Evolutionary conservation across 2,888 invertebrate genomes (phyloP).

Genomic region (Cabera pusaria): DNA sequence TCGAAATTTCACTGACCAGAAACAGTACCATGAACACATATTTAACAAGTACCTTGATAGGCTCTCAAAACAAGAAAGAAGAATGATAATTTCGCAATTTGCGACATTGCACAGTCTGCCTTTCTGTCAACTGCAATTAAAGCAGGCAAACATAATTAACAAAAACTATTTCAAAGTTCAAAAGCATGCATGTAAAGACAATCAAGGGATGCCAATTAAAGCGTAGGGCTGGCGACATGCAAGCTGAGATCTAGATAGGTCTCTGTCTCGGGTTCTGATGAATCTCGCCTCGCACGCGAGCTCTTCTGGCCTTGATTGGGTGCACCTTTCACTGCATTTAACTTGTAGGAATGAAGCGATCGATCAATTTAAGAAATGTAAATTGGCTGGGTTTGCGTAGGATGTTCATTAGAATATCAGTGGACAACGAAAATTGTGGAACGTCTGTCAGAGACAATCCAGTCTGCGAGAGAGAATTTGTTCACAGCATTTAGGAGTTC

Average conservation of each 20-base stretch:
- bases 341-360: constrained; percentile 24
- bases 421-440: too few species aligned
- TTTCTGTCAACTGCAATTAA: constrained; percentile 11
- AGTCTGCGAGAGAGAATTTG: too few species aligned
- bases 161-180: constrained; percentile 28
- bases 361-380: constrained; percentile 16
- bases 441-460: too few species aligned
- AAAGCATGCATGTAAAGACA: constrained; percentile 32
- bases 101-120: constrained; percentile 1
- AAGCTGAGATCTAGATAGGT: constrained; percentile 65
- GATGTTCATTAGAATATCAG: constrained; percentile 3
- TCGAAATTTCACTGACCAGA: too few species aligned
- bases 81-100: constrained; percentile 17
- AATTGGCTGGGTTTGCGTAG: constrained; percentile 6
- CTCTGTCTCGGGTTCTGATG: constrained; percentile 47
- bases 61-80: too few species aligned
- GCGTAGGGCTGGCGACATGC: constrained; percentile 49
- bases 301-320: constrained; percentile 42
- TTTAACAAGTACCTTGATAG: too few species aligned
- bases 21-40: too few species aligned
- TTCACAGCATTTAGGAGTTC: too few species aligned
- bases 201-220: constrained; percentile 69
- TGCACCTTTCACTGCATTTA: constrained; percentile 23
- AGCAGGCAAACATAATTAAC: constrained; percentile 20
- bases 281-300: constrained; percentile 41